Evolutionary conservation across 2,888 invertebrate genomes (phyloP), one percentile per base, ranked within the genome.

Genomic region (Idaea biselata): DNA sequence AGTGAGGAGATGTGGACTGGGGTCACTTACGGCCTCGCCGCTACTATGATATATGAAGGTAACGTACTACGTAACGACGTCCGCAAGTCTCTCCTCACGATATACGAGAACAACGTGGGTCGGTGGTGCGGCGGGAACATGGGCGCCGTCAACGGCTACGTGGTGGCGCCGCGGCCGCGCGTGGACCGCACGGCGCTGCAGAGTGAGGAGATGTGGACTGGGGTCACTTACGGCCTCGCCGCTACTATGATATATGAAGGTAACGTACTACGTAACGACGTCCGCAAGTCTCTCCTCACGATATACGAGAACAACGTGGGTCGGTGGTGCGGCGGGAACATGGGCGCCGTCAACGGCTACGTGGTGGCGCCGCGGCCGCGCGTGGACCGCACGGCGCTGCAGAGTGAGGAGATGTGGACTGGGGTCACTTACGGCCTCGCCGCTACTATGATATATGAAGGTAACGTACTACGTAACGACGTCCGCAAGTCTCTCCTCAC

Each of bases 1-100:
- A 97, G 98, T 73, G 96, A 97, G 87, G 99, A 99, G 91, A 95
- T 97, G 75, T 99, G 99, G 99, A 95, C 96, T 0, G 99, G 99
- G 0, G 97, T 98, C 33, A 96, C 97, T 0, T 99, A 97, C 79
- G 96, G 96, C 0, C 85, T 98, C 11, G 96, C 97, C 0, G 95
- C 97, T 1, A 94, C 95, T n/a, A 96, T 98, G 95, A 95, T 98
- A 62, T 95, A 95, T 75, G 96, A 97, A 93, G 97, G 91, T 90
- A 44, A 32, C 32, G 4, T 32, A 32, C 32, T 32, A n/a, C 93
- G 94, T 68, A 94, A 94, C 60, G 95, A 96, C 84, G 97, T 98
- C 0, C 89, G 90, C 59, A 94, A 94, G 25, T 94, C 97, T 0
- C 86, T 99, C 6, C 87, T 93, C 63, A 94, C 95, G 0, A 95